Percentiles rank a stretch among this genome's conserved stretches.
Evolutionary conservation across 2,113 vertebrate species (phyloP).

Genomic region (Oreochromis aureus): DNA sequence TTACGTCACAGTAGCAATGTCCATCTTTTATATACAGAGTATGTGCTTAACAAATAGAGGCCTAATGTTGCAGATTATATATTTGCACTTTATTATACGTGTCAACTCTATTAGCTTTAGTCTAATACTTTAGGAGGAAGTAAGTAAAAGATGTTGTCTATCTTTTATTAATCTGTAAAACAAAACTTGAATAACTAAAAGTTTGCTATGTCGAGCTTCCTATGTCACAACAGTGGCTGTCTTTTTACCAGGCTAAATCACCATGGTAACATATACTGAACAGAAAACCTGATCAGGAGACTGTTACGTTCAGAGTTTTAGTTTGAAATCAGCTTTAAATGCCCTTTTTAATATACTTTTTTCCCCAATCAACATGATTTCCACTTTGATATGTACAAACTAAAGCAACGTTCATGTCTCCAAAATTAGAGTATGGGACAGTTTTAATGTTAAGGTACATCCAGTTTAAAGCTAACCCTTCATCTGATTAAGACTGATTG

Average conservation of each 20-base stretch:
- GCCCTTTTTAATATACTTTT: not conserved
- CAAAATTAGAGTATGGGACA: not conserved
- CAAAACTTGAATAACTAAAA: not conserved
- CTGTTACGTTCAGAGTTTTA: accelerated
- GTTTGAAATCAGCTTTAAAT: not conserved
- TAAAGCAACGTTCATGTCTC: not conserved
- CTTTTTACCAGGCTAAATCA: not conserved
- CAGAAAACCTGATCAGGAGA: not conserved
- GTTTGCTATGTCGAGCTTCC: not conserved
- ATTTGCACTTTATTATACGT: not conserved
- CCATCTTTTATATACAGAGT: not conserved
- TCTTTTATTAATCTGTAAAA: not conserved
- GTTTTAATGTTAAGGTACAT: not conserved
- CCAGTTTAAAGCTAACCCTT: not conserved
- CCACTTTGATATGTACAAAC: not conserved
- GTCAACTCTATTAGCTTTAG: not conserved
- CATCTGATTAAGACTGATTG: not conserved
- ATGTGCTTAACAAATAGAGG: not conserved
- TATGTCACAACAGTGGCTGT: not conserved
- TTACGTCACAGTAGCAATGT: not conserved
- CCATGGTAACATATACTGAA: not conserved
- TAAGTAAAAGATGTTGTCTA: not conserved
- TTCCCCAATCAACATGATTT: accelerated
- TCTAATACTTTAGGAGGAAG: not conserved
- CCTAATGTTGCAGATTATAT: not conserved